phyloP scores from a whole-genome alignment of 2,113 vertebrate genomes.

The Pachypanchax playfairii region DNA sequence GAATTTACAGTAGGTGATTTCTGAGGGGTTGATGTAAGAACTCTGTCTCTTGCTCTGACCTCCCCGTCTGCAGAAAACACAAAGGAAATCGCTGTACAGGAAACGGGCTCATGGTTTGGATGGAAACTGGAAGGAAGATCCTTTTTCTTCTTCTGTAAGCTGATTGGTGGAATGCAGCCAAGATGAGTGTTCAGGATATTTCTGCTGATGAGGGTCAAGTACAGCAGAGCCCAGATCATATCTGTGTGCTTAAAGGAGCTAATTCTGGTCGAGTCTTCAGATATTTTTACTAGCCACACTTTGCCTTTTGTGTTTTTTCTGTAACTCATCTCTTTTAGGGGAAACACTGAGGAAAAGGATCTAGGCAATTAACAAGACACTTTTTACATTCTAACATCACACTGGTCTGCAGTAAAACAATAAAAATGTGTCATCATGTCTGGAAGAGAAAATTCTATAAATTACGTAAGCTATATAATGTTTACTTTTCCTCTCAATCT shows the following conservation, averaged over 20 bases:
- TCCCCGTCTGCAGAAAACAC: constrained; percentile 39
- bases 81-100: constrained; percentile 59
- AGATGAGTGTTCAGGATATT: background rate
- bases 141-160: constrained; percentile 10
- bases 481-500: background rate
- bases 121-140: constrained; percentile 38
- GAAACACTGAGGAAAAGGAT: constrained; percentile 32
- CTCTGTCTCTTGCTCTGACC: too few relatives aligned
- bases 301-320: background rate
- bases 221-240: background rate
- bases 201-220: constrained; percentile 16
- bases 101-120: constrained; percentile 35
- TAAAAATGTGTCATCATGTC: background rate
- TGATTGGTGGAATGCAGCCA: constrained; percentile 2
- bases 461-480: background rate
- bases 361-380: too few relatives aligned
- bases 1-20: too few relatives aligned
- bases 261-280: background rate
- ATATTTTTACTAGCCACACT: background rate
- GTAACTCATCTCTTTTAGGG: background rate
- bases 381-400: too few relatives aligned
- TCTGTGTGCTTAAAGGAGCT: fast-evolving
- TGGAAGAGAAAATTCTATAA: background rate
- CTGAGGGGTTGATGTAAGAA: too few relatives aligned
- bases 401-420: background rate